phyloP scores from a whole-genome alignment of 2,113 vertebrate genomes.

The Cichladusa arquata region DNA sequence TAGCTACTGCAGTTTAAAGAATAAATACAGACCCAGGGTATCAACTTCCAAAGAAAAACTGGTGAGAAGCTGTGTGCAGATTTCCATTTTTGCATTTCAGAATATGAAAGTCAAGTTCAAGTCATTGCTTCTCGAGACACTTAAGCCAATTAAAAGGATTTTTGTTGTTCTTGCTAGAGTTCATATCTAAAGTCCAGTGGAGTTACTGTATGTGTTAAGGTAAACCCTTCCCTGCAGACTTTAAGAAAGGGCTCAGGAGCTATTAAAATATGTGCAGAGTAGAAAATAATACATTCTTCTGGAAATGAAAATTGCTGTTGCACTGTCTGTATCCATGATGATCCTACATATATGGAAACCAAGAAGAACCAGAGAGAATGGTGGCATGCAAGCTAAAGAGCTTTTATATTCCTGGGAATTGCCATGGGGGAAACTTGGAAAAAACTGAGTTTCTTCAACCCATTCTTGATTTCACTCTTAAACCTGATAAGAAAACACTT shows the following conservation, averaged over 20 bases:
- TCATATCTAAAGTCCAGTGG: background rate
- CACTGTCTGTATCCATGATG: background rate
- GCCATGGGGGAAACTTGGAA: background rate
- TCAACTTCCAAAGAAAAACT: conserved; percentile 30
- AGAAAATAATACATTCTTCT: background rate
- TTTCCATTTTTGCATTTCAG: conserved; percentile 29
- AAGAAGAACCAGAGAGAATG: background rate
- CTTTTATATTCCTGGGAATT: background rate
- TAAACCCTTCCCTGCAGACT: background rate
- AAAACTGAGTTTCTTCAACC: background rate
- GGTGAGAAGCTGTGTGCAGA: conserved; percentile 18
- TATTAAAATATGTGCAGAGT: background rate
- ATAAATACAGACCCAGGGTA: conserved; percentile 26
- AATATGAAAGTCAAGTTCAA: background rate
- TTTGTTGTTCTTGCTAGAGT: background rate
- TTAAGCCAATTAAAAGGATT: background rate
- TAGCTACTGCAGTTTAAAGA: conserved; percentile 47
- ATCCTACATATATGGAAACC: background rate
- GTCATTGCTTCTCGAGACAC: background rate
- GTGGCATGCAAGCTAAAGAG: background rate
- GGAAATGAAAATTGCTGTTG: background rate
- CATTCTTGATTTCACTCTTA: background rate
- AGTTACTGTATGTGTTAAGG: background rate
- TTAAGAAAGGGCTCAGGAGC: background rate
- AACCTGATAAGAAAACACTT: background rate